Evolutionary conservation across 2,888 invertebrate species (phyloP), one percentile per base, ranked within the genome.

Genomic region (Agonopterix subpropinquella): DNA sequence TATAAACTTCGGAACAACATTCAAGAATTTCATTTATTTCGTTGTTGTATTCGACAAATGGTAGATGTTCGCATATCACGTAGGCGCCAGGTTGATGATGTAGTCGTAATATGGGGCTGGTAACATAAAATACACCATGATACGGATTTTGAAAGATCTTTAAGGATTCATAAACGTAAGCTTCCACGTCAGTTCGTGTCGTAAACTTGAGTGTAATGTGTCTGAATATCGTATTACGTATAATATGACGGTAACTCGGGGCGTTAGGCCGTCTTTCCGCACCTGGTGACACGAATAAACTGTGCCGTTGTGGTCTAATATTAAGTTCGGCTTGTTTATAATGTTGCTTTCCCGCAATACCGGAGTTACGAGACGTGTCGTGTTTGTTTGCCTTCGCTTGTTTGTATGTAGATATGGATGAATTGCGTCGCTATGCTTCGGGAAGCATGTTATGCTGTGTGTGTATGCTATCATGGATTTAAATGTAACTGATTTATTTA

Each of bases 91-190:
- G 11, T 39, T 42, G 47, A 13, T 36, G 42, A 36, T 43, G 13
- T 43, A n/a, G 43, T 46, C 49, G 46, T 43, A 46, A 49, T 43
- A 37, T 42, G 42, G 8, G 46, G 53, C 53, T 59, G 59, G 64
- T 58, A 68, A 65, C 67, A 67, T 64, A 65, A 64, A 67, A 71
- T 62, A 61, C 64, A 65, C 65, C 70, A 66, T 58, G 69, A 73
- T 74, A 73, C 72, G 70, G 77, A 79, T 79, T 83, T 84, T 80
- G 76, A 78, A 78, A 80, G 77, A 76, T 73, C 71, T 72, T 85
- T 77, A 84, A 86, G 82, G 74, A 85, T 86, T 84, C 80, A 85
- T 86, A 82, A 80, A 80, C 67, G 64, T 77, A 77, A 80, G 78
- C 78, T 74, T 67, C 69, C 68, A 71, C 77, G 76, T 80, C 77